Evolutionary conservation across 1,140 invertebrate genomes (phyloP).

Genomic region (Drosophila bocqueti): DNA sequence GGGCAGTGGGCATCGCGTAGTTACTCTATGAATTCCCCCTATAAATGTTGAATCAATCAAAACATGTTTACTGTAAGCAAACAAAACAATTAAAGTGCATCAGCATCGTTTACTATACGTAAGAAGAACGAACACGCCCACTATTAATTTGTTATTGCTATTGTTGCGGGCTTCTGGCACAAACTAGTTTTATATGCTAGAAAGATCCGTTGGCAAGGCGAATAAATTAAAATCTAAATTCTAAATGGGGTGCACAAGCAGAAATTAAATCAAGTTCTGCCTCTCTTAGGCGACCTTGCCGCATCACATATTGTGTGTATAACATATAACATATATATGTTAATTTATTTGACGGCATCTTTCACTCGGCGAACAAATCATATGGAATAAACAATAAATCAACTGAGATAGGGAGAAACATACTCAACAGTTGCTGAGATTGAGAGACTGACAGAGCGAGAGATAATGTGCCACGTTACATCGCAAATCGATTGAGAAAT

Average conservation of each 20-base stretch:
- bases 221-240: conserved; percentile 67
- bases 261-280: conserved; percentile 43
- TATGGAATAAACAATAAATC: conserved; percentile 51
- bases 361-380: conserved; percentile 27
- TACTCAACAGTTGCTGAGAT: conserved; percentile 1
- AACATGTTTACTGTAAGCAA: conserved; percentile 56
- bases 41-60: conserved; percentile 50
- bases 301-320: conserved; percentile 2
- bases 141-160: conserved; percentile 55
- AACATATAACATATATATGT: conserved; percentile 20
- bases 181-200: conserved; percentile 70
- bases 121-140: conserved; percentile 61
- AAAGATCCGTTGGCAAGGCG: conserved; percentile 59
- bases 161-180: conserved; percentile 35
- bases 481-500: conserved; percentile 22
- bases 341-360: conserved; percentile 47
- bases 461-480: conserved; percentile 28
- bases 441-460: neutral
- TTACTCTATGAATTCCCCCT: conserved; percentile 1
- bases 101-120: conserved; percentile 41
- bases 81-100: conserved; percentile 75
- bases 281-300: conserved; percentile 49
- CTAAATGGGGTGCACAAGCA: conserved; percentile 65
- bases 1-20: conserved; percentile 3
- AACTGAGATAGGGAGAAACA: conserved; percentile 3